Conservation (phyloP, 1,140 invertebrate genomes). For the Wiebesia pumilae region DNA sequence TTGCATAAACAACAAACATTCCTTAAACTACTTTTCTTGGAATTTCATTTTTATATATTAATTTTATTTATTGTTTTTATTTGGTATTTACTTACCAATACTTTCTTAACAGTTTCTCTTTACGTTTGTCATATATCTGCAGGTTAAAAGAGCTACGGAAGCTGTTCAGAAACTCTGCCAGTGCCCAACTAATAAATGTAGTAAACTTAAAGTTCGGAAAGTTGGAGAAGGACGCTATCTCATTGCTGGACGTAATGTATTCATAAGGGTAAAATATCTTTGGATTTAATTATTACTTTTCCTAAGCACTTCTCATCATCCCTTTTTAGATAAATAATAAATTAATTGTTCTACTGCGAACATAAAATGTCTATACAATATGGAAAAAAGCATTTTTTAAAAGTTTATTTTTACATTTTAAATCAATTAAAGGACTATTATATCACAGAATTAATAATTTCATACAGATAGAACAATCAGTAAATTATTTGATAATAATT, state of each 20-base stretch:
- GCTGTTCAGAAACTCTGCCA: conserved; percentile 82
- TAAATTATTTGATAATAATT: no score
- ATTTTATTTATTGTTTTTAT: background rate
- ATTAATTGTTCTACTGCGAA: no score
- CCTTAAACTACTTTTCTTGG: no score
- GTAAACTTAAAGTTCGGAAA: conserved; percentile 84
- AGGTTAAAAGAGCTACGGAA: conserved; percentile 82
- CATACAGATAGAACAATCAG: background rate
- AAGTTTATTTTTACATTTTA: background rate
- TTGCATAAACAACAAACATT: no score
- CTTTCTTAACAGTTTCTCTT: no score
- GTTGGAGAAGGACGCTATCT: conserved; percentile 88
- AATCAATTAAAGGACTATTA: no score
- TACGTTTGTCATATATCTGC: conserved; percentile 40
- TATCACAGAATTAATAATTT: background rate
- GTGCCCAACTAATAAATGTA: conserved; percentile 82
- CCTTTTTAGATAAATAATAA: no score
- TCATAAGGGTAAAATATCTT: conserved; percentile 57
- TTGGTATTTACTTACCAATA: background rate
- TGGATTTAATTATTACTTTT: background rate
- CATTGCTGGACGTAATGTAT: conserved; percentile 76
- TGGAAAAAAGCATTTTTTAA: no score
- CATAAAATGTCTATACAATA: no score
- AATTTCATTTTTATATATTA: background rate
- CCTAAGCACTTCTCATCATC: no score